Evolutionary conservation across 2,888 invertebrate species (phyloP).

Genomic region (Cancer borealis): DNA sequence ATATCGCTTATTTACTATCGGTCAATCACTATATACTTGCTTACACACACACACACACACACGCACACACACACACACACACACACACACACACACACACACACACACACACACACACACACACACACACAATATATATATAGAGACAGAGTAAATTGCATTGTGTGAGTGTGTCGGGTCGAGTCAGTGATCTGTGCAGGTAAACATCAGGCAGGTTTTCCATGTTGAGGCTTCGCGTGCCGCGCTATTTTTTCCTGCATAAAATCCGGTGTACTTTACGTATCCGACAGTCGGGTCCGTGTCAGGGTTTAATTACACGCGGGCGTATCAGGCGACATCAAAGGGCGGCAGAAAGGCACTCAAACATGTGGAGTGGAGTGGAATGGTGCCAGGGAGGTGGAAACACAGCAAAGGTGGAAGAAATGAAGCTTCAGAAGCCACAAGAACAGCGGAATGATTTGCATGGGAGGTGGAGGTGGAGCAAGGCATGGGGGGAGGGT

Average conservation of each 20-base stretch:
- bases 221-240: background rate
- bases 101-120: too few species aligned
- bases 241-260: background rate
- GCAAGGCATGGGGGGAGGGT: background rate
- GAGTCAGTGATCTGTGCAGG: background rate
- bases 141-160: background rate
- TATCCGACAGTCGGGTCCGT: background rate
- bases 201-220: background rate
- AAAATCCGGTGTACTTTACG: background rate
- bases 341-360: background rate
- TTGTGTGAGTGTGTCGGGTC: background rate
- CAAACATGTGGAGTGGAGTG: background rate
- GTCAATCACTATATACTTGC: too few species aligned
- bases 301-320: constrained; percentile 17
- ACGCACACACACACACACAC: constrained; percentile 53
- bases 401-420: background rate
- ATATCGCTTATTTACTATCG: too few species aligned
- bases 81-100: constrained; percentile 37
- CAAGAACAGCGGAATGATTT: background rate
- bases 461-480: background rate
- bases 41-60: too few species aligned
- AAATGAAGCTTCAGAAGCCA: background rate
- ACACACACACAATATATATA: background rate
- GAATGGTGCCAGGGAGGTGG: background rate
- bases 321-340: background rate